These are phyloP conservation scores for Carassius auratus DNA, from an alignment of 2,113 vertebrate species.

Conservation along the genomic window DNA sequence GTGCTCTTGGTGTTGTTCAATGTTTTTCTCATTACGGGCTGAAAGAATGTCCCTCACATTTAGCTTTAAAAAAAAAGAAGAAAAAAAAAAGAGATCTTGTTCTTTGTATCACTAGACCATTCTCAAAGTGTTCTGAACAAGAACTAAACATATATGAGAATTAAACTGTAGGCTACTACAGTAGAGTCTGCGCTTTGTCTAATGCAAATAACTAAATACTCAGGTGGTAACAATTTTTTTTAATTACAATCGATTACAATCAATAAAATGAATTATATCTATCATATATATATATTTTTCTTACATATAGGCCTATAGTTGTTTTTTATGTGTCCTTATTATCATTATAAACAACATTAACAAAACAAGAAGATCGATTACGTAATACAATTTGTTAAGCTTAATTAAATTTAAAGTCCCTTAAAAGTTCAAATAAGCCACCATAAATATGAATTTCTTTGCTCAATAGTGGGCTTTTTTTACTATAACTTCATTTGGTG, in stretches of 20 bases:
- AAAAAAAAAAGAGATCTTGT: no score
- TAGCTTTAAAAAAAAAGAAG: neutral
- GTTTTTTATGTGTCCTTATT: neutral
- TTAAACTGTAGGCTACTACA: neutral
- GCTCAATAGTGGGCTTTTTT: neutral
- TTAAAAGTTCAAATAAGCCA: neutral
- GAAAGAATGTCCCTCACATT: neutral
- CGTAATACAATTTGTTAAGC: neutral
- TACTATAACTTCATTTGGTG: neutral
- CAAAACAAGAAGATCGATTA: neutral
- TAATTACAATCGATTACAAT: no score
- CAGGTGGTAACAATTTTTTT: no score
- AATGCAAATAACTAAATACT: no score
- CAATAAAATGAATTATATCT: no score
- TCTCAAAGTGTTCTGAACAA: neutral
- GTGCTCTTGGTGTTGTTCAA: neutral
- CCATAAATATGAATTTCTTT: neutral
- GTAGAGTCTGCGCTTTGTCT: neutral
- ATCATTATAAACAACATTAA: neutral
- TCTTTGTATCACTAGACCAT: neutral
- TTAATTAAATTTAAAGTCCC: neutral
- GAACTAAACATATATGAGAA: no score
- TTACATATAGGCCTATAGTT: neutral
- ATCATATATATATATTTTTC: no score
- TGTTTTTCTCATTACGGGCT: neutral